These are phyloP conservation scores for Meta bourneti DNA, from an alignment of 2,888 invertebrate species.

Conservation along the genomic window DNA sequence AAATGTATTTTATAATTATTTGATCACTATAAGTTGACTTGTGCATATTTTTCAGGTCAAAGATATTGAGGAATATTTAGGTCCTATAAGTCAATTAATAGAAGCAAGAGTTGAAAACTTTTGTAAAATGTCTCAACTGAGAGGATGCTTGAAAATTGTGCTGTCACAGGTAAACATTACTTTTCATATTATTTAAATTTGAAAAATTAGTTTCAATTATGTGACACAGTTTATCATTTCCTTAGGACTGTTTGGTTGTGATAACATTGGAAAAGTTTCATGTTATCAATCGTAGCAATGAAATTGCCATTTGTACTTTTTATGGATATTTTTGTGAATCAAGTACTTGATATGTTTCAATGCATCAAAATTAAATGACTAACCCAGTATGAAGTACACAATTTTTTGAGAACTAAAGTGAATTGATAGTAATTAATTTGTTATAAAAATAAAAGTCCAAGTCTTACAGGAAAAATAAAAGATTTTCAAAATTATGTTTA, in stretches of 20 bases:
- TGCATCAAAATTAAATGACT: background rate
- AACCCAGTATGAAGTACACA: too few relatives aligned
- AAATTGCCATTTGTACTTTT: background rate
- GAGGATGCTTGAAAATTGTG: constrained; percentile 85
- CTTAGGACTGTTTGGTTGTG: too few relatives aligned
- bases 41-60: constrained; percentile 82
- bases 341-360: too few relatives aligned
- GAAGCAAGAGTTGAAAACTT: constrained; percentile 83
- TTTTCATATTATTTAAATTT: background rate
- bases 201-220: background rate
- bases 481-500: too few relatives aligned
- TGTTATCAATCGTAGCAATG: background rate
- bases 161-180: constrained; percentile 72
- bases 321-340: background rate
- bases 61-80: constrained; percentile 83
- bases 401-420: too few relatives aligned
- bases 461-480: too few relatives aligned
- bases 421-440: too few relatives aligned
- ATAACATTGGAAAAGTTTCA: too few relatives aligned
- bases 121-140: constrained; percentile 83
- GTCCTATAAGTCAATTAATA: constrained; percentile 84
- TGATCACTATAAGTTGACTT: background rate
- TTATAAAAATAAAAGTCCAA: too few relatives aligned
- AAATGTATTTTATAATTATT: too few relatives aligned
- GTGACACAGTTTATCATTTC: background rate